These are phyloP conservation scores for Danio aesculapii DNA, from an alignment of 2,797 vertebrate species.

Conservation along the genomic window DNA sequence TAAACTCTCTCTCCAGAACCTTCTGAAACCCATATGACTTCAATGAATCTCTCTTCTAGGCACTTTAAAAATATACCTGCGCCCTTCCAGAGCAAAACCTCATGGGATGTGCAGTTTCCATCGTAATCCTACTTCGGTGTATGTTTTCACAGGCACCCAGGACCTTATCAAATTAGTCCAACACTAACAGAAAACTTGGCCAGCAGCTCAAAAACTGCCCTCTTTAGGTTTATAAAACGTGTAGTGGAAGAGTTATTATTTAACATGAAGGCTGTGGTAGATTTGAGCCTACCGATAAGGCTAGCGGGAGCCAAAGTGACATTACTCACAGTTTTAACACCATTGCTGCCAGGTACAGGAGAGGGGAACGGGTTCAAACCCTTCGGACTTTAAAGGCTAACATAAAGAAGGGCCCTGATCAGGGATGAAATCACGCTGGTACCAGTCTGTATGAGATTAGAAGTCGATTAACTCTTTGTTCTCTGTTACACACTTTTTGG, in stretches of 20 bases:
- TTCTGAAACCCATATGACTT: conserved; percentile 41
- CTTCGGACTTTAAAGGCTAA: conserved; percentile 14
- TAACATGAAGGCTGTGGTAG: conserved; percentile 7
- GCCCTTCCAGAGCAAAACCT: conserved; percentile 69
- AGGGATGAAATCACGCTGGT: neutral
- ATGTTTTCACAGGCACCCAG: conserved; percentile 40
- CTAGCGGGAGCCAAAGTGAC: conserved; percentile 26
- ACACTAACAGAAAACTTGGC: conserved; percentile 41
- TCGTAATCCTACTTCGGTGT: conserved; percentile 61
- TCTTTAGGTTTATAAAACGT: conserved; percentile 28
- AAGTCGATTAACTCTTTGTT: conserved; percentile 38
- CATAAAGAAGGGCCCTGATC: conserved; percentile 36
- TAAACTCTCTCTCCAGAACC: conserved; percentile 42
- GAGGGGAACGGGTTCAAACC: conserved; percentile 41
- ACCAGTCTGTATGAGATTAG: conserved; percentile 36
- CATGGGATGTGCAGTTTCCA: conserved; percentile 78
- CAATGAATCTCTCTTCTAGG: conserved; percentile 35
- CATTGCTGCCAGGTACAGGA: conserved; percentile 24
- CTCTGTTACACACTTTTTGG: conserved; percentile 13
- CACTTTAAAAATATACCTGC: conserved; percentile 33
- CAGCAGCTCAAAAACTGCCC: conserved; percentile 38
- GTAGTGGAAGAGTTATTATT: conserved; percentile 30
- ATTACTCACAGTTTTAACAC: conserved; percentile 17
- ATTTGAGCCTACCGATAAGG: conserved; percentile 26
- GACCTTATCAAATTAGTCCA: conserved; percentile 44